Evolutionary conservation across 2,888 invertebrate genomes (phyloP).

Genomic region (Lamellibrachia columna): DNA sequence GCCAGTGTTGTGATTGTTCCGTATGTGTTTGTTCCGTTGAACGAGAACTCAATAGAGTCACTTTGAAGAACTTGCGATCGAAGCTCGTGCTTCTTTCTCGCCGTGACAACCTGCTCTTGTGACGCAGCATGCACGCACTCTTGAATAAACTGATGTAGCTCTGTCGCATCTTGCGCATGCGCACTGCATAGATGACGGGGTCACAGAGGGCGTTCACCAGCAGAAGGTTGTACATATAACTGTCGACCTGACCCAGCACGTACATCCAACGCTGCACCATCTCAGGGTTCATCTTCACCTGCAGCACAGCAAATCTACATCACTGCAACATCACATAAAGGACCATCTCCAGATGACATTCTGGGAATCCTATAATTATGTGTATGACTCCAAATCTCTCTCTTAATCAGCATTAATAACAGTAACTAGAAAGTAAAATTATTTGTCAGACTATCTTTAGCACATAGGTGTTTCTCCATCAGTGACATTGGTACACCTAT

Average conservation of each 20-base stretch:
- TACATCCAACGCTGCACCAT: neutral
- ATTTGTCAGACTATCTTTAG: no score
- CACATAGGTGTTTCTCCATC: no score
- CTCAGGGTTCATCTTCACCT: neutral
- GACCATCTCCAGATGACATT: neutral
- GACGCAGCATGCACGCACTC: conserved; percentile 23
- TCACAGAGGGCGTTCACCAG: conserved; percentile 40
- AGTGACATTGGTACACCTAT: no score
- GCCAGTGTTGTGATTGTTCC: conserved; percentile 17
- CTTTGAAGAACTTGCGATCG: conserved; percentile 26
- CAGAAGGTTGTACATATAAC: conserved; percentile 36
- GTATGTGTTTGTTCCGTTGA: conserved; percentile 21
- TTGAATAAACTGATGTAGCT: conserved; percentile 34
- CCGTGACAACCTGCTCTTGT: conserved; percentile 13
- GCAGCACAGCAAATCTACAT: neutral
- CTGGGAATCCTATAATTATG: neutral
- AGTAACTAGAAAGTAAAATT: neutral
- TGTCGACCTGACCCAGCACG: conserved; percentile 28
- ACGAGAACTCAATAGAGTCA: conserved; percentile 22
- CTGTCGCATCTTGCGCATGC: conserved; percentile 35
- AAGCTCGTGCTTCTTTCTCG: conserved; percentile 24
- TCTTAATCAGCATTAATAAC: neutral
- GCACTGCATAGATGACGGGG: conserved; percentile 41
- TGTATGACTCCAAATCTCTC: neutral
- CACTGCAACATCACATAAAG: neutral